A percentile compares a stretch with the other conserved stretches of the same genome.
phyloP scores from a whole-genome alignment of 2,888 invertebrate species.

The Odontothrips loti region DNA sequence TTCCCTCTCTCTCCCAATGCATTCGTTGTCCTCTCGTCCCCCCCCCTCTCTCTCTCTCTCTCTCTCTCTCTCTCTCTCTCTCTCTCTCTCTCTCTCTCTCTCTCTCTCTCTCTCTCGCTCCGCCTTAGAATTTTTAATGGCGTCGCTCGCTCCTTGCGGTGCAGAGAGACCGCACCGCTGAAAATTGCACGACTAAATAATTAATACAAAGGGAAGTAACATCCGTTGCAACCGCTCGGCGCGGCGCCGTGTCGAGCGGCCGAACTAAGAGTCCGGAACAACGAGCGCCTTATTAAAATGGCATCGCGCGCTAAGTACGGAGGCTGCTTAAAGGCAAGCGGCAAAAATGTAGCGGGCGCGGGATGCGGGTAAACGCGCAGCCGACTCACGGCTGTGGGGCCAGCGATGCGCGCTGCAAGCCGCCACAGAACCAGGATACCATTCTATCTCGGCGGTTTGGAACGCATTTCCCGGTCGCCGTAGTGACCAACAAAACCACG shows the following conservation, averaged over 20 bases:
- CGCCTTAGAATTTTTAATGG: background rate
- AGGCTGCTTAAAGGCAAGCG: background rate
- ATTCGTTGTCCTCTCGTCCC: too few species aligned
- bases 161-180: background rate
- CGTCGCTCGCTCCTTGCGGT: too few species aligned
- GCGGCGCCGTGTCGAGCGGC: background rate
- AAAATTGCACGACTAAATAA: constrained; percentile 10
- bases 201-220: background rate
- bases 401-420: too few species aligned
- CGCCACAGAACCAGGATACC: too few species aligned
- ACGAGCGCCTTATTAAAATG: background rate
- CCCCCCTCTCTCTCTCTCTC: too few species aligned
- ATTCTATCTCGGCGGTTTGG: too few species aligned
- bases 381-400: too few species aligned
- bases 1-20: too few species aligned
- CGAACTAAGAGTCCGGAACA: background rate
- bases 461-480: too few species aligned
- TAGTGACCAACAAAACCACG: too few species aligned
- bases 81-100: background rate
- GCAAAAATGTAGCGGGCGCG: background rate
- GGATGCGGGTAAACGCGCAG: too few species aligned
- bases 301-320: background rate
- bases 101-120: background rate
- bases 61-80: background rate
- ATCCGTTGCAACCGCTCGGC: background rate